Percentiles rank a stretch among this genome's conserved stretches.
Conservation (phyloP, 2,113 vertebrate species). For the Phalacrocorax carbo region DNA sequence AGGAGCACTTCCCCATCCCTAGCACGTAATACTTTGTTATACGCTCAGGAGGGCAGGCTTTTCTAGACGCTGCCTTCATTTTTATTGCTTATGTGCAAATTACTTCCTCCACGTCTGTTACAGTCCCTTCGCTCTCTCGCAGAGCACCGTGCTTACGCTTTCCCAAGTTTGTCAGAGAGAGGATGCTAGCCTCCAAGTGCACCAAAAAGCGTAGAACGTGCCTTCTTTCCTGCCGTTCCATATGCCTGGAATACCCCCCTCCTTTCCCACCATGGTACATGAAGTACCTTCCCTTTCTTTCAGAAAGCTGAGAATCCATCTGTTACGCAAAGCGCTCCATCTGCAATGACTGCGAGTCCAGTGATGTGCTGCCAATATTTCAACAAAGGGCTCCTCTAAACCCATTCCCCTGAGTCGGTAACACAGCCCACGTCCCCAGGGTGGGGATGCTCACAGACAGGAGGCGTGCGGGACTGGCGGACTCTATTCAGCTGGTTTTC, state of each 20-base stretch:
- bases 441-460: neutral
- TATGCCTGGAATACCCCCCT: slow-evolving; percentile 25
- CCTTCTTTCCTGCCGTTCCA: slow-evolving; percentile 23
- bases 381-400: slow-evolving; percentile 49
- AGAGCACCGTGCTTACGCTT: neutral
- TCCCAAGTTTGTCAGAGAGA: neutral
- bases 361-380: slow-evolving; percentile 58
- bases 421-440: neutral
- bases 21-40: neutral
- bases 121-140: neutral
- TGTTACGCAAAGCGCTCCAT: slow-evolving; percentile 44
- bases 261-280: slow-evolving; percentile 21
- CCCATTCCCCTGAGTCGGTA: neutral
- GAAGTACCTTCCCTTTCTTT: slow-evolving; percentile 57
- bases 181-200: neutral
- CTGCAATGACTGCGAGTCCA: slow-evolving; percentile 32
- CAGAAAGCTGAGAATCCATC: slow-evolving; percentile 61
- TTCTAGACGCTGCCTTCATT: neutral
- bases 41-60: neutral
- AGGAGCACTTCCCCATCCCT: neutral
- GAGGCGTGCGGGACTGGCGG: neutral
- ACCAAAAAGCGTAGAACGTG: slow-evolving; percentile 26
- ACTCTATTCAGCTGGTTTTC: slow-evolving; percentile 30
- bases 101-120: neutral
- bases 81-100: neutral